These are phyloP conservation scores for Kradibia gibbosae DNA, from an alignment of 1,140 invertebrate species.

Conservation along the genomic window DNA sequence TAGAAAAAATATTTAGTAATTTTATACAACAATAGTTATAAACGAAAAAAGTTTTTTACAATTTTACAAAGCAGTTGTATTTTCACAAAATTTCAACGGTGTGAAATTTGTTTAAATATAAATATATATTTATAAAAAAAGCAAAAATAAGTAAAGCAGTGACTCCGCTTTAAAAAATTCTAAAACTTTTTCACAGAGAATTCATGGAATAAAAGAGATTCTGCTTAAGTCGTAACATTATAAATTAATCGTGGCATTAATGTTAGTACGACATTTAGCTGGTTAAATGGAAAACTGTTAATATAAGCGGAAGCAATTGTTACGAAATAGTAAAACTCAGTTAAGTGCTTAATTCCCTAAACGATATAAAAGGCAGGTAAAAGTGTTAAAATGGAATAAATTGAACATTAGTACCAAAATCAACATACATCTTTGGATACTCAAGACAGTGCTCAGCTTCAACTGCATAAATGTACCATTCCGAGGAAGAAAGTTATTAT, in stretches of 20 bases:
- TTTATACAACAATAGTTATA: no score
- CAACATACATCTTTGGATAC: neutral
- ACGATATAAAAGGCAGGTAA: neutral
- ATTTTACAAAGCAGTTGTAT: no score
- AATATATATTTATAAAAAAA: no score
- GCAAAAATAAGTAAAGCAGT: no score
- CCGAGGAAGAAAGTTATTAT: constrained; percentile 30
- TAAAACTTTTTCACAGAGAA: no score
- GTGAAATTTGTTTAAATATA: no score
- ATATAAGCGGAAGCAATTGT: neutral
- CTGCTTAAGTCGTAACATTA: neutral
- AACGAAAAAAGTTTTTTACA: no score
- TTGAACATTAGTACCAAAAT: neutral
- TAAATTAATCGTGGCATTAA: neutral
- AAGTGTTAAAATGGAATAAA: neutral
- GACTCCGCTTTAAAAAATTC: no score
- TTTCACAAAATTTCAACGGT: no score
- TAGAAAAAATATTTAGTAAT: no score
- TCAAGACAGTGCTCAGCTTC: neutral
- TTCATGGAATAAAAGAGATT: neutral
- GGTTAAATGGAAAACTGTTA: neutral
- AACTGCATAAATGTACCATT: neutral
- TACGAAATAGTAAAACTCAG: neutral
- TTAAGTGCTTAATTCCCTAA: neutral
- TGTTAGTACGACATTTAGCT: neutral